These are phyloP conservation scores for Camponotus fellah DNA, from an alignment of 2,888 invertebrate species.

Conservation along the genomic window DNA sequence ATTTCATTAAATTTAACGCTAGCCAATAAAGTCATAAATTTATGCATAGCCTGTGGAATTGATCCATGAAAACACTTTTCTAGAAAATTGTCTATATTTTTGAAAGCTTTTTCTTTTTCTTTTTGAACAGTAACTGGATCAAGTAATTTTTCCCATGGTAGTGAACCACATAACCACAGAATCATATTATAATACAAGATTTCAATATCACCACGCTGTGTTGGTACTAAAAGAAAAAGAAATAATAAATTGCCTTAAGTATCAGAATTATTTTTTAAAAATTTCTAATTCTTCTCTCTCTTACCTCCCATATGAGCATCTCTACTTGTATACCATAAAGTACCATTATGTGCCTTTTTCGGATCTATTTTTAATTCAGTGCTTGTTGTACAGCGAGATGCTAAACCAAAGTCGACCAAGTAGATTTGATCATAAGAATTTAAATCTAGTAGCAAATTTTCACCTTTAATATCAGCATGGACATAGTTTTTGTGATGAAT, in stretches of 20 bases:
- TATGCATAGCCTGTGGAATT: constrained; percentile 82
- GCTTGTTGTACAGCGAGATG: constrained; percentile 91
- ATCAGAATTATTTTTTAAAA: constrained; percentile 76
- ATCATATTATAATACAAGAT: constrained; percentile 97
- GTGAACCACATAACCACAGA: constrained; percentile 94
- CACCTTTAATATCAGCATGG: constrained; percentile 98
- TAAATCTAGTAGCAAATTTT: constrained; percentile 94
- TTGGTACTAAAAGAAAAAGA: constrained; percentile 88
- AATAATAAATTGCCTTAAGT: constrained; percentile 20
- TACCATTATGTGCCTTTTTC: constrained; percentile 98
- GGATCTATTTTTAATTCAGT: constrained; percentile 94
- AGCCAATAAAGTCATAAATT: constrained; percentile 90
- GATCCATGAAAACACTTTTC: constrained; percentile 84
- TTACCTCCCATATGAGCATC: constrained; percentile 96
- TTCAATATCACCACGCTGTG: constrained; percentile 97
- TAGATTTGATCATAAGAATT: constrained; percentile 91
- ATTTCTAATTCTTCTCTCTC: constrained; percentile 17
- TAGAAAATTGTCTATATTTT: constrained; percentile 86
- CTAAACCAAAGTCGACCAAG: constrained; percentile 97
- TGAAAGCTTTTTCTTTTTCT: constrained; percentile 91
- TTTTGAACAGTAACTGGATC: constrained; percentile 89
- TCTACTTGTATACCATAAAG: constrained; percentile 97
- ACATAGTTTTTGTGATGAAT: constrained; percentile 96
- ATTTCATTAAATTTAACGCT: constrained; percentile 90
- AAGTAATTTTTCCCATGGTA: constrained; percentile 94